A percentile compares a stretch with the other conserved stretches of the same genome.
phyloP scores from a whole-genome alignment of 2,113 vertebrate species.

The Pollachius pollachius region DNA sequence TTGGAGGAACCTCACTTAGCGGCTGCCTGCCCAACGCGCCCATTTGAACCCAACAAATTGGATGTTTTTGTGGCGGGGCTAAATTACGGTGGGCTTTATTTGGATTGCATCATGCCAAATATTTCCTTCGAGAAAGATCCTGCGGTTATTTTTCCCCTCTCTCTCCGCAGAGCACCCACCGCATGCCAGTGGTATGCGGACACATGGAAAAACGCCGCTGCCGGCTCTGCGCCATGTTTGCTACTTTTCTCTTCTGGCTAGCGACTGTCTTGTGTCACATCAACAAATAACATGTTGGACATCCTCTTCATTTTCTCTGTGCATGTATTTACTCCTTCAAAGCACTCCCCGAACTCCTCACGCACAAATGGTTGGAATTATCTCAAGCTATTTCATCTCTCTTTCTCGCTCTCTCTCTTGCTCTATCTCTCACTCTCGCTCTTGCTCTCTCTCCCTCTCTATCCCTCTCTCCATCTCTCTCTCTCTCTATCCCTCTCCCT shows the following conservation, averaged over 20 bases:
- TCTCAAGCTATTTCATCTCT: constrained; percentile 44
- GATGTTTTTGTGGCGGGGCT: constrained; percentile 41
- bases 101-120: constrained; percentile 36
- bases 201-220: no score
- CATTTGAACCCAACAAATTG: constrained; percentile 36
- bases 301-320: constrained; percentile 13
- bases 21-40: constrained; percentile 20
- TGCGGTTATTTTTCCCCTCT: constrained; percentile 7
- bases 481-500: constrained; percentile 9
- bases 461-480: background rate
- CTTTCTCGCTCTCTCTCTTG: background rate
- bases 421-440: background rate
- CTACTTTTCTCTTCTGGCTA: constrained; percentile 39
- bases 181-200: constrained; percentile 15
- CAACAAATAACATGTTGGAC: constrained; percentile 51
- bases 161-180: constrained; percentile 20
- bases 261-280: constrained; percentile 48
- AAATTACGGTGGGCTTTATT: constrained; percentile 35
- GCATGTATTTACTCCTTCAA: constrained; percentile 11
- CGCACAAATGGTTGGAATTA: constrained; percentile 70
- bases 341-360: constrained; percentile 46
- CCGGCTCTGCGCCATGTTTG: background rate
- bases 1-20: constrained; percentile 29
- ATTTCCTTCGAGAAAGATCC: constrained; percentile 33
- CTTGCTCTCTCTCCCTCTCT: constrained; percentile 19